Base-by-base conservation (phyloP, 2,888 invertebrate genomes). In the Drosophila tripunctata region DNA sequence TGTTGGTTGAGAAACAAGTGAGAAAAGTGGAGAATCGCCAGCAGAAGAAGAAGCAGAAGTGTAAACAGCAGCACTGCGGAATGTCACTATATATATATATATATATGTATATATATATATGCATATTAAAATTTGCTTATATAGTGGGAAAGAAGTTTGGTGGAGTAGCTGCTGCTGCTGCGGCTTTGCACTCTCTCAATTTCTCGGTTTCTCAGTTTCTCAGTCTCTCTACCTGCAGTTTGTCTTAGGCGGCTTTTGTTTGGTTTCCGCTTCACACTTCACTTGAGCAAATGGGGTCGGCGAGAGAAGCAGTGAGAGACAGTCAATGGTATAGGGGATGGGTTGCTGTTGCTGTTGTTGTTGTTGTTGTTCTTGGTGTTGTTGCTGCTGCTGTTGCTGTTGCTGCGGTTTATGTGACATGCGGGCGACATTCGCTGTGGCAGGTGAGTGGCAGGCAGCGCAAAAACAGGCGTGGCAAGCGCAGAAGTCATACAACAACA, bases 241-340 rank as follows among this genome's bases (percentile, higher is more conserved):
- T 86, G 78, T 81, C 81, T 83, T 68, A 69, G 84, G 76, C 73
- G 75, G 81, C 80, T 77, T 86, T 86, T 86, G 83, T 86, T 85
- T 81, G 78, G 80, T 83, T 86, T 86, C 86, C 86, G 87, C 78
- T 86, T 87, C 85, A 86, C 87, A 86, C 87, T 87, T 82, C 79
- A 82, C 86, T 77, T 67, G 74, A 68, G 52, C 70, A 56, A 60
- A 12, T 47, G 51, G 21, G 40, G 8, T 17, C 17, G 55, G 15
- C 40, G n/a, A n/a, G n/a, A 19, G 54, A 10, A 21, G 8, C 19
- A 27, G 19, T 1, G 21, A 17, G n/a, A 17, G 17, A 14, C 6
- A 14, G 10, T 15, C 6, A 6, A 17, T 3, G 6, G 33, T n/a
- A 30, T 19, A 22, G 22, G 6, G 22, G 17, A 22, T 17, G 44